Percentiles rank a stretch among this genome's conserved stretches.
Conservation (phyloP, 1,140 invertebrate genomes). For the Ruditapes philippinarum region DNA sequence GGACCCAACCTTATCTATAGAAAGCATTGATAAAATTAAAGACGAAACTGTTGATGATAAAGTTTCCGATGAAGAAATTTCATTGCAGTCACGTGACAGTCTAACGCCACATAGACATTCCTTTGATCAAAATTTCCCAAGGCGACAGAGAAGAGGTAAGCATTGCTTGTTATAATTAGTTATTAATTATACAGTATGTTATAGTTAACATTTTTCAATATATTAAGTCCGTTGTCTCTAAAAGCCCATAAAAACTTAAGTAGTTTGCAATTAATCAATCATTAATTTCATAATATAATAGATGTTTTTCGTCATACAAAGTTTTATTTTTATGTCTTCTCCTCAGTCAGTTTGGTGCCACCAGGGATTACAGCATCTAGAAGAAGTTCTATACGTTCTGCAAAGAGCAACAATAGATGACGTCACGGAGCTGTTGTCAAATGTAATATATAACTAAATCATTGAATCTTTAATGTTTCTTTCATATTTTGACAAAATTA, state of each 20-base stretch:
- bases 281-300: not conserved
- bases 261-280: not conserved
- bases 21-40: not conserved
- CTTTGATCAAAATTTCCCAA: not conserved
- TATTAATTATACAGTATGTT: not conserved
- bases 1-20: not conserved
- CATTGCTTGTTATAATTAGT: not conserved
- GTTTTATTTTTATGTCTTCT: too few relatives aligned
- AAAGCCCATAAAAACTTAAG: not conserved
- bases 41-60: not conserved
- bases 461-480: not conserved
- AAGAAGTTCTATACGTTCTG: constrained; percentile 12
- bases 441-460: too few relatives aligned
- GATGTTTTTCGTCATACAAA: too few relatives aligned
- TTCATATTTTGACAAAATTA: too few relatives aligned
- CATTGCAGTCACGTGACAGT: not conserved
- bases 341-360: not conserved
- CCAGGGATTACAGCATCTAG: not conserved
- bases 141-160: not conserved
- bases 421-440: too few relatives aligned
- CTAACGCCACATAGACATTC: constrained; percentile 11
- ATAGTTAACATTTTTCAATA: not conserved
- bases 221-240: not conserved
- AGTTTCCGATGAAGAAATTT: not conserved
- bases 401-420: not conserved